phyloP scores from a whole-genome alignment of 2,113 vertebrate species.

The Oryzias curvinotus region DNA sequence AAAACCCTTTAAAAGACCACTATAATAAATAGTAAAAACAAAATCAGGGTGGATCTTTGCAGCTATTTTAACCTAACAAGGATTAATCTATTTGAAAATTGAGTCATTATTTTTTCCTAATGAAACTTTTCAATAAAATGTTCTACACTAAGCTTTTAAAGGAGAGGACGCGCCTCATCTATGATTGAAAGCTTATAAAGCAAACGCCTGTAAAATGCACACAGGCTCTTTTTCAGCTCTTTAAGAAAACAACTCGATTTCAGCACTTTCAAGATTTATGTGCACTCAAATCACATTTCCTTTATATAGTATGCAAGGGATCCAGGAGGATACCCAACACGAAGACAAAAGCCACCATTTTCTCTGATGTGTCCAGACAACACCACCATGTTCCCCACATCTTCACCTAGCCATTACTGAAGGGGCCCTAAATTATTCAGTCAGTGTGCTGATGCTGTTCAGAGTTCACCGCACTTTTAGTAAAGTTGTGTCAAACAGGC shows the following conservation, averaged over 20 bases:
- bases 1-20: no score
- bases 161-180: neutral
- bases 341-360: constrained; percentile 17
- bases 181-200: constrained; percentile 5
- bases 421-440: constrained; percentile 44
- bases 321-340: constrained; percentile 12
- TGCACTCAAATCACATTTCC: constrained; percentile 2
- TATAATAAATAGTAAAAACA: no score
- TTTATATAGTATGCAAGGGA: constrained; percentile 1
- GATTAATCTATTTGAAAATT: no score
- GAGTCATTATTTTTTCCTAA: no score
- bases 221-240: neutral
- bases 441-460: constrained; percentile 1
- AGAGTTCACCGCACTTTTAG: constrained; percentile 2
- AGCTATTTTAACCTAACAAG: no score
- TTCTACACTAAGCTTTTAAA: neutral
- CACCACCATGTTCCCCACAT: constrained; percentile 34
- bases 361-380: constrained; percentile 19
- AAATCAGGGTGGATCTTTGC: no score
- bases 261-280: constrained; percentile 11
- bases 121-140: no score
- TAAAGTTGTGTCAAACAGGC: neutral
- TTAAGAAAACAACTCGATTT: neutral
- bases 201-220: constrained; percentile 6
- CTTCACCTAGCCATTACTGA: constrained; percentile 24